These are phyloP conservation scores for Acanthosepion lycidas DNA, from an alignment of 2,888 invertebrate genomes.

Conservation along the genomic window DNA sequence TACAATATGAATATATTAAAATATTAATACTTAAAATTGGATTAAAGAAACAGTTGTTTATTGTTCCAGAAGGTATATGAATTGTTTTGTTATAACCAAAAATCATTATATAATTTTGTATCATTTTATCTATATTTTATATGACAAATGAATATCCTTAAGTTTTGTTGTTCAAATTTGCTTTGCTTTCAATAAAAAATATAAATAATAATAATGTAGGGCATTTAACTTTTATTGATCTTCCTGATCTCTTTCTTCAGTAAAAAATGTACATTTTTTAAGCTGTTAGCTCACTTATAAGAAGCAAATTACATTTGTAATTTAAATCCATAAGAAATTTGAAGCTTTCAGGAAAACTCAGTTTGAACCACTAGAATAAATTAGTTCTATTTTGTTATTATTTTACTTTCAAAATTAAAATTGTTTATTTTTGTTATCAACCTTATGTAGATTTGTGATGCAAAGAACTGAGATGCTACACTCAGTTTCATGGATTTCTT, in stretches of 20 bases:
- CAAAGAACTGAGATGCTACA: constrained; percentile 36
- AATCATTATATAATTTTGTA: neutral
- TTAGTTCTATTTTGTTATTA: neutral
- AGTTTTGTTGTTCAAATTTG: neutral
- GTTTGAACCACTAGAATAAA: neutral
- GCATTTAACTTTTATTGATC: neutral
- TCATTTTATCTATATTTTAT: too few relatives aligned
- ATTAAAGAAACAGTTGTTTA: too few relatives aligned
- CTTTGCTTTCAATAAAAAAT: neutral
- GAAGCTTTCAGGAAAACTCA: neutral
- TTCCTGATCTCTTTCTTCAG: neutral
- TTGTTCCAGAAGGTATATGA: too few relatives aligned
- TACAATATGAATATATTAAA: too few relatives aligned
- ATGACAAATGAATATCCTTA: too few relatives aligned
- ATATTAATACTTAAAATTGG: too few relatives aligned
- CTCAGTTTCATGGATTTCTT: constrained; percentile 46
- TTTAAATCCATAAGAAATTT: neutral
- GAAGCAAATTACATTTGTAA: neutral
- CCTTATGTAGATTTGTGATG: constrained; percentile 46
- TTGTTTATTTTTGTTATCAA: constrained; percentile 39
- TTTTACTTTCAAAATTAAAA: neutral
- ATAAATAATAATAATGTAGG: neutral
- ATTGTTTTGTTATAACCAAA: too few relatives aligned
- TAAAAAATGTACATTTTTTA: neutral
- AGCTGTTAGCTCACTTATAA: neutral